Conservation (phyloP, 2,797 vertebrate genomes). For the Pogoniulus pusillus region DNA sequence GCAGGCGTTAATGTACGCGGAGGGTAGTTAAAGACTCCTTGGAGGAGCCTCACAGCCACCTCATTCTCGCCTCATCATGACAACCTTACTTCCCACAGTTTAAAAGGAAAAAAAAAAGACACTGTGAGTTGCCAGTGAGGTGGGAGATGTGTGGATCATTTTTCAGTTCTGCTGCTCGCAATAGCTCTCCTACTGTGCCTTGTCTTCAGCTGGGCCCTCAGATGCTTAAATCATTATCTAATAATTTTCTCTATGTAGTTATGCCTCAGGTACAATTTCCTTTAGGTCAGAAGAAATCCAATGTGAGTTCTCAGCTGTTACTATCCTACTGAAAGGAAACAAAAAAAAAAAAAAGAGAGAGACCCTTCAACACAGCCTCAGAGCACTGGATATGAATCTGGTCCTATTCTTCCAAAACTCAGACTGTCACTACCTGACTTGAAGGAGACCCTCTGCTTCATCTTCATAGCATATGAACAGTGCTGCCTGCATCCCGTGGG, state of each 20-base stretch:
- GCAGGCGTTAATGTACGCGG: slow-evolving; percentile 58
- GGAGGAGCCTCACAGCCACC: slow-evolving; percentile 35
- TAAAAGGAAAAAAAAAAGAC: not conserved
- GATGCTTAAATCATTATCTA: slow-evolving; percentile 10
- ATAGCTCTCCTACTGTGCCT: not conserved
- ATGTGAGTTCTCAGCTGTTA: not conserved
- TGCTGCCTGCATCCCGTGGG: not conserved
- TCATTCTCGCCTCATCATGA: slow-evolving; percentile 26
- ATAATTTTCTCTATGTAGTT: not conserved
- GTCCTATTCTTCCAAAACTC: not conserved
- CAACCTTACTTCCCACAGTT: slow-evolving; percentile 41
- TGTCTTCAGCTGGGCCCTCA: not conserved
- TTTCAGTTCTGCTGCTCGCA: slow-evolving; percentile 29
- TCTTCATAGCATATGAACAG: not conserved
- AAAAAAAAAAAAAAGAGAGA: not conserved
- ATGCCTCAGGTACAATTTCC: not conserved
- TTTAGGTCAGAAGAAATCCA: not conserved
- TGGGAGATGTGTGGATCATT: slow-evolving; percentile 22
- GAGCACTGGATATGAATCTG: not conserved
- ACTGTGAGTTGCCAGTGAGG: slow-evolving; percentile 24
- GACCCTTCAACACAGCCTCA: not conserved
- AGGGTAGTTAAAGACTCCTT: slow-evolving; percentile 52
- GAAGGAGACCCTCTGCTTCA: not conserved
- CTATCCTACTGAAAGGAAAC: not conserved
- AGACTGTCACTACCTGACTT: not conserved